Evolutionary conservation across 64 coral and sea anemone genomes (phyloP).

Genomic region (Montipora cactus): DNA sequence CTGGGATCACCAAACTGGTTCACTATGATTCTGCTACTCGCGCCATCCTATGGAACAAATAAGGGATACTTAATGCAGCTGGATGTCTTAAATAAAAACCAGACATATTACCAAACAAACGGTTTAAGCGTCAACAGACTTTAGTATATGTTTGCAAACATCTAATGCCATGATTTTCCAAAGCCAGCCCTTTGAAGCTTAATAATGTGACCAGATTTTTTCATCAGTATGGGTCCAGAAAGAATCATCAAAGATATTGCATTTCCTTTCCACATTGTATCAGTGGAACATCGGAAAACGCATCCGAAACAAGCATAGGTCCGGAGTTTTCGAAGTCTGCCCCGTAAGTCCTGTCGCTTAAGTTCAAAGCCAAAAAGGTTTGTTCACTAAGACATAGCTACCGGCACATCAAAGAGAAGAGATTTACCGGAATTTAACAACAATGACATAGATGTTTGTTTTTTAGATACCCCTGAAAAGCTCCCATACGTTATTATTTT

Average conservation of each 20-base stretch:
- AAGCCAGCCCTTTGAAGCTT: not conserved
- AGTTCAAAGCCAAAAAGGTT: not conserved
- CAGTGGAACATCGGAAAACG: not conserved
- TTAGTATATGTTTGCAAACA: not conserved
- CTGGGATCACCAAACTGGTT: no score
- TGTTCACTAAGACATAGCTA: not conserved
- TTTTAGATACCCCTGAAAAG: constrained; percentile 41
- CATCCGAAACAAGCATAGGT: not conserved
- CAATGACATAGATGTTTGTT: constrained; percentile 50
- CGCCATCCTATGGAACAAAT: not conserved
- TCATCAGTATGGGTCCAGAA: not conserved
- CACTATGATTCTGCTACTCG: not conserved
- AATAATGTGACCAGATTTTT: not conserved
- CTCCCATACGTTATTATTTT: constrained; percentile 28
- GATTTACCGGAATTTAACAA: not conserved
- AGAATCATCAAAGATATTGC: not conserved
- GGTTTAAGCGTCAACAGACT: not conserved
- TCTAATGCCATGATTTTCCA: not conserved
- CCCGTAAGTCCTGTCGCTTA: not conserved
- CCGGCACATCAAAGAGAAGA: constrained; percentile 36
- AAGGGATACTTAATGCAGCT: not conserved
- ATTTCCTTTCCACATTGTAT: not conserved
- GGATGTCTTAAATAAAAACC: not conserved
- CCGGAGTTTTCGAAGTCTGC: not conserved
- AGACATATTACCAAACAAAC: not conserved